Conservation (phyloP, 1,140 invertebrate genomes). For the Procambarus virginalis region DNA sequence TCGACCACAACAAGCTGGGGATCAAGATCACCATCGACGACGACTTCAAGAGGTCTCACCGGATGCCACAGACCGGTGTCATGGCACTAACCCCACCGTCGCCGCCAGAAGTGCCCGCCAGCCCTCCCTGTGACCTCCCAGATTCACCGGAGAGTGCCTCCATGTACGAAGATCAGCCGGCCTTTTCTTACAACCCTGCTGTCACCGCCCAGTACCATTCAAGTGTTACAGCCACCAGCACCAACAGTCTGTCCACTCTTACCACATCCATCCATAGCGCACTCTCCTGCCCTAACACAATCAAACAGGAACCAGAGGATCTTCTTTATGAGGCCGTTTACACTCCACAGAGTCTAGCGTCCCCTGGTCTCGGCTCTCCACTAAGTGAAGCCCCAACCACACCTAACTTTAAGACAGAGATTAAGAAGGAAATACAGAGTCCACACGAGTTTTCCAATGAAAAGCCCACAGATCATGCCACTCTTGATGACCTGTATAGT, state of each 20-base stretch:
- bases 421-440: constrained; percentile 47
- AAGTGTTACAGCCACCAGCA: background rate
- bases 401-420: constrained; percentile 50
- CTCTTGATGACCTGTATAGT: constrained; percentile 83
- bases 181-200: constrained; percentile 50
- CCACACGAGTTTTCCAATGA: constrained; percentile 26
- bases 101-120: constrained; percentile 86
- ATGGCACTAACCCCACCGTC: constrained; percentile 63
- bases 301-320: constrained; percentile 62
- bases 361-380: constrained; percentile 48
- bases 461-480: constrained; percentile 52
- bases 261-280: constrained; percentile 20
- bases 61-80: constrained; percentile 67
- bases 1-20: constrained; percentile 76
- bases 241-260: constrained; percentile 1
- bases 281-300: constrained; percentile 27
- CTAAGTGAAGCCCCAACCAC: constrained; percentile 39
- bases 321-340: constrained; percentile 63
- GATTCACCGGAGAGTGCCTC: constrained; percentile 87
- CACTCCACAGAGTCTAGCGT: constrained; percentile 62
- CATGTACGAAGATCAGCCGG: constrained; percentile 81
- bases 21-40: constrained; percentile 79
- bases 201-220: constrained; percentile 52
- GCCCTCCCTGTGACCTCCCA: constrained; percentile 83
- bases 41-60: constrained; percentile 76